Evolutionary conservation across 2,888 invertebrate genomes (phyloP), one percentile per base, ranked within the genome.

Genomic region (Branchinecta sandiegonensis): DNA sequence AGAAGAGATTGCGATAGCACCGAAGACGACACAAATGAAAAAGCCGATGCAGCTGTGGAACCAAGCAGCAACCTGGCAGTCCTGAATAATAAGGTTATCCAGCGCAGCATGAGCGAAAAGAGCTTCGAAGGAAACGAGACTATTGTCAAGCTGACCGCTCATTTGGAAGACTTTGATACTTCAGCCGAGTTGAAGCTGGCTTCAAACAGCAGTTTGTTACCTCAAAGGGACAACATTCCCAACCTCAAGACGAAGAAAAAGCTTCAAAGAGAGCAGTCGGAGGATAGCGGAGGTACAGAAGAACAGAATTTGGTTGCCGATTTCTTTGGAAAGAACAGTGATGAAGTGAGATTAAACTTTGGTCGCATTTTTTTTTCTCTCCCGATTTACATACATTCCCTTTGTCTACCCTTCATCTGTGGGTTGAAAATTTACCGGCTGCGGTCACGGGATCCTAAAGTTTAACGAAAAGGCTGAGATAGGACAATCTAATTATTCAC

Each of bases 101-200:
- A 37, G 37, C 37, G 37, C 37, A 56, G 56, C 17, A 14, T 56
- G 17, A 56, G 56, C 9, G 56, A 14, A 56, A 56, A 56, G 17
- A 56, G 56, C 17, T 56, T 56, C 17, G 56, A 56, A 56, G 56
- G 17, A 14, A 56, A 56, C 56, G 56, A 56, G 17, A n/a, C 17
- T 14, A 14, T 56, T 8, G 56, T 56, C 14, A 17, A 56, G n/a
- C 56, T 56, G 17, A 17, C 11, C n/a, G 56, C n/a, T 17, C 56
- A 56, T n/a, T 14, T 56, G 9, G 56, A 17, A 56, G 56, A 56
- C 14, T 37, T 37, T 37, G 37, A 37, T 37, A 5, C 37, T 37
- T 37, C 37, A 37, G 14, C 56, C 14, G 10, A 10, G 14, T 8
- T 8, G 8, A 56, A 14, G n/a, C 14, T n/a, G n/a, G 8, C 17